phyloP scores from a whole-genome alignment of 2,888 invertebrate genomes.

The Crossocerus cetratus region DNA sequence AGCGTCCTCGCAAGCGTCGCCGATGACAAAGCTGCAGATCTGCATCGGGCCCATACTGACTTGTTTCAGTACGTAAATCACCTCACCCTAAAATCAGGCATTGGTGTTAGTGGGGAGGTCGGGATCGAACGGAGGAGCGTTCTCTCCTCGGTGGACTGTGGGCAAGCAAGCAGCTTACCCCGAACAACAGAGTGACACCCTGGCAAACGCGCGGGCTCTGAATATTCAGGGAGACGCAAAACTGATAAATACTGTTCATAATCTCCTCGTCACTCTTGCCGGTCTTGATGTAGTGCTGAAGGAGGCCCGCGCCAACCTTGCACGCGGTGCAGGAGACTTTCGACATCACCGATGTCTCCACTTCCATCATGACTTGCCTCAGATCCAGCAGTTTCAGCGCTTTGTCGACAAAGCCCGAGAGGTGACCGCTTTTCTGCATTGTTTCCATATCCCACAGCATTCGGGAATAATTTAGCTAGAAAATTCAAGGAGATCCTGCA shows the following conservation, averaged over 20 bases:
- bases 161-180: conserved; percentile 79
- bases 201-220: conserved; percentile 93
- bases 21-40: conserved; percentile 95
- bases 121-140: too few relatives aligned
- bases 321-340: conserved; percentile 95
- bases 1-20: conserved; percentile 93
- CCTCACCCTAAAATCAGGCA: conserved; percentile 82
- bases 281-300: conserved; percentile 90
- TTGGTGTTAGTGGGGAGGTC: too few relatives aligned
- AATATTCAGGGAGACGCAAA: conserved; percentile 91
- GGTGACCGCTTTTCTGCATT: conserved; percentile 82
- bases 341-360: conserved; percentile 94
- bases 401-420: conserved; percentile 89
- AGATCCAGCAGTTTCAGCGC: conserved; percentile 89
- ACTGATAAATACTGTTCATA: conserved; percentile 89
- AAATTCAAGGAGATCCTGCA: not conserved
- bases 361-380: conserved; percentile 90
- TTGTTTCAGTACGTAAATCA: conserved; percentile 87
- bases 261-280: conserved; percentile 93
- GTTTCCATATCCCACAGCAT: conserved; percentile 86
- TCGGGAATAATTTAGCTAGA: conserved; percentile 75
- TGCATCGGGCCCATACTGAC: conserved; percentile 91
- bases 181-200: conserved; percentile 90
- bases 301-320: conserved; percentile 88
- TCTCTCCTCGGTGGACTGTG: too few relatives aligned